Evolutionary conservation across 1,140 invertebrate genomes (phyloP).

Genomic region (Olivierus martensii): DNA sequence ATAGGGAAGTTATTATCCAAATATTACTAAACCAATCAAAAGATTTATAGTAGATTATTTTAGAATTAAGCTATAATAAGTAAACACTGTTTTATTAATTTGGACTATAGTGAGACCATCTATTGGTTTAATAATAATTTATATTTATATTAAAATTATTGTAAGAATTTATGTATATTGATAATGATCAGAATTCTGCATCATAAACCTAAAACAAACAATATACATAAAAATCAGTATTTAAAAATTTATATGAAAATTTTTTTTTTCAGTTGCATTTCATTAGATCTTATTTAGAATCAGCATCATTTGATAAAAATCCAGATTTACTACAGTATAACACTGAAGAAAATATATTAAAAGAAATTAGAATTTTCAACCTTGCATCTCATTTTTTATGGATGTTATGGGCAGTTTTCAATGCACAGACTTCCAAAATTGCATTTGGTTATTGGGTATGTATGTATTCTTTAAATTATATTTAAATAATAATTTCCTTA

Average conservation of each 20-base stretch:
- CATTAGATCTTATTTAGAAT: constrained; percentile 24
- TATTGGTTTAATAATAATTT: too few relatives aligned
- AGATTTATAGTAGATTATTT: too few relatives aligned
- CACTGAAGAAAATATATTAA: constrained; percentile 38
- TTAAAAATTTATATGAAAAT: constrained; percentile 1
- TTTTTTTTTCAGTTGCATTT: constrained; percentile 26
- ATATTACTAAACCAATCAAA: too few relatives aligned
- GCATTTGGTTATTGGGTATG: constrained; percentile 86
- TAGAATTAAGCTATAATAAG: too few relatives aligned
- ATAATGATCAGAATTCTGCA: too few relatives aligned
- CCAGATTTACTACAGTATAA: neutral
- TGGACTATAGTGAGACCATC: too few relatives aligned
- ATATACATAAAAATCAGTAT: neutral
- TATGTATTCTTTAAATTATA: constrained; percentile 20
- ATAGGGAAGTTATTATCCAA: too few relatives aligned
- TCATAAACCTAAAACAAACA: neutral
- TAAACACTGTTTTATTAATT: too few relatives aligned
- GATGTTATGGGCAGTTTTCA: constrained; percentile 80
- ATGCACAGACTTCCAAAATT: constrained; percentile 72
- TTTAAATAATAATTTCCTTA: too few relatives aligned
- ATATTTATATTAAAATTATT: neutral
- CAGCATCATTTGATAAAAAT: too few relatives aligned
- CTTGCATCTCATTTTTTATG: constrained; percentile 86
- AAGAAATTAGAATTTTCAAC: constrained; percentile 66
- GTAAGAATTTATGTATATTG: too few relatives aligned